Evolutionary conservation across 1,140 invertebrate genomes (phyloP).

Genomic region (Drosophila rhopaloa): DNA sequence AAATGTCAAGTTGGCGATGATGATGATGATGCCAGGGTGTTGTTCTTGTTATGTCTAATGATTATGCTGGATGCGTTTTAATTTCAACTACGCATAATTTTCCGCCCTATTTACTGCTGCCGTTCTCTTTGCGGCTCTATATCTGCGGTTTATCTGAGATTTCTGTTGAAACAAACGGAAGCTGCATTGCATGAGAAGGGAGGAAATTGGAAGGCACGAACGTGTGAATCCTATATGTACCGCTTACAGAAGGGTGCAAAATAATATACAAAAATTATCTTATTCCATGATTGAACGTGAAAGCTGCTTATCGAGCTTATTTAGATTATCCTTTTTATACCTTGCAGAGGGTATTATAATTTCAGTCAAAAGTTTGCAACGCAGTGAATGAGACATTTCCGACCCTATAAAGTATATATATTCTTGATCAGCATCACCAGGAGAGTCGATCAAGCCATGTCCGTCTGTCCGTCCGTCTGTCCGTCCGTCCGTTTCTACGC

Average conservation of each 20-base stretch:
- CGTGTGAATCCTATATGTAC: not conserved
- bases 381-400: too few species aligned
- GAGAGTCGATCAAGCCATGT: too few species aligned
- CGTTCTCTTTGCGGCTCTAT: conserved; percentile 28
- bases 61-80: conserved; percentile 49
- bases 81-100: conserved; percentile 74
- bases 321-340: too few species aligned
- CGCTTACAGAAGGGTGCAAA: not conserved
- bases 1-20: conserved; percentile 57
- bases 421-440: too few species aligned
- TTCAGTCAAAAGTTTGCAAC: too few species aligned
- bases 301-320: too few species aligned
- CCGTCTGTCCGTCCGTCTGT: too few species aligned
- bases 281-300: too few species aligned
- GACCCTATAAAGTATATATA: too few species aligned
- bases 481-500: too few species aligned
- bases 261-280: not conserved
- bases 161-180: conserved; percentile 57
- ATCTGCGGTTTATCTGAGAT: conserved; percentile 62
- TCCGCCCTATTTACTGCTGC: conserved; percentile 66
- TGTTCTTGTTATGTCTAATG: conserved; percentile 17
- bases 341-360: too few species aligned
- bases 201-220: conserved; percentile 12
- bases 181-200: conserved; percentile 16
- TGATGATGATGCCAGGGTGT: not conserved